phyloP scores from a whole-genome alignment of 2,888 invertebrate species.

The Morinoia aosen region DNA sequence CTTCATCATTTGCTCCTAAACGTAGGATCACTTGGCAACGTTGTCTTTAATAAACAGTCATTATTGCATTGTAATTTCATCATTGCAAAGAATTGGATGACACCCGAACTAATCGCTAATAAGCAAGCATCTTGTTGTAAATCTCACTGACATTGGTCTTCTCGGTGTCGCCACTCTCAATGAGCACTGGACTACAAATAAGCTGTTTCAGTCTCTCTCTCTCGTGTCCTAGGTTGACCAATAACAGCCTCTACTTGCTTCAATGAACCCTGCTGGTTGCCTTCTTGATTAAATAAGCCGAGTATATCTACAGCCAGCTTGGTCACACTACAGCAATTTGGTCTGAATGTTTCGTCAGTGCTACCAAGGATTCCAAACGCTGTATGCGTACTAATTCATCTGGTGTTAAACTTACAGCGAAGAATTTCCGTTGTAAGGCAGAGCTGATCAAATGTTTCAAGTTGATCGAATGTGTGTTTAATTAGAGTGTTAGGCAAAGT shows the following conservation, averaged over 20 bases:
- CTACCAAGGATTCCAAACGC: neutral
- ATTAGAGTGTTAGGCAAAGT: neutral
- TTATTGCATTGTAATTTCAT: slow-evolving; percentile 51
- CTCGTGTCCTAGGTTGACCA: neutral
- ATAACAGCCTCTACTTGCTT: neutral
- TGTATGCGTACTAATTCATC: neutral
- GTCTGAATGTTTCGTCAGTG: neutral
- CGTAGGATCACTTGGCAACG: slow-evolving; percentile 49
- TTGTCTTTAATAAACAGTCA: slow-evolving; percentile 53
- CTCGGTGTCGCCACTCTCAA: slow-evolving; percentile 37
- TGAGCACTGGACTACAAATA: slow-evolving; percentile 51
- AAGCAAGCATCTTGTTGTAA: slow-evolving; percentile 49
- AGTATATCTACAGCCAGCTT: neutral
- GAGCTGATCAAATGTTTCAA: neutral
- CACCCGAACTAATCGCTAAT: slow-evolving; percentile 52
- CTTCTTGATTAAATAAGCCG: slow-evolving; percentile 5
- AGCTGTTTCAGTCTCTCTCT: slow-evolving; percentile 20
- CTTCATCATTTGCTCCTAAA: slow-evolving; percentile 40
- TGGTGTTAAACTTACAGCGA: neutral
- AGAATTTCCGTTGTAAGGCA: neutral
- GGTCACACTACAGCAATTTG: neutral
- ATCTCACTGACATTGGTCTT: slow-evolving; percentile 51
- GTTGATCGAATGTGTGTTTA: neutral
- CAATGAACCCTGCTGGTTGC: neutral
- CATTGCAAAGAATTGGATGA: slow-evolving; percentile 53